Evolutionary conservation across 1,140 invertebrate genomes (phyloP).

Genomic region (Lucilia sericata): DNA sequence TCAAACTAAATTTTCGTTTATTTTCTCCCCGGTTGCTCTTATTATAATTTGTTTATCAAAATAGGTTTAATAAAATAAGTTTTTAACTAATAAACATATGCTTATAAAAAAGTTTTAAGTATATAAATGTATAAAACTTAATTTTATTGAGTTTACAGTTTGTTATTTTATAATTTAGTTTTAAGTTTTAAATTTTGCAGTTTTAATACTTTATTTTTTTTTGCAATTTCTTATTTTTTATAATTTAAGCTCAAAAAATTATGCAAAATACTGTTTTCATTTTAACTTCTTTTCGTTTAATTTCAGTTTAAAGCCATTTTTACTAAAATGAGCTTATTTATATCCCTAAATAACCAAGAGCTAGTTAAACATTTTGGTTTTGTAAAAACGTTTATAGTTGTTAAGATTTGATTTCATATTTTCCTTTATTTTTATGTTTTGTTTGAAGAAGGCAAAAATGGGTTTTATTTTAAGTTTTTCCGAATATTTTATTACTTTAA

Average conservation of each 20-base stretch:
- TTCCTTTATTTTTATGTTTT: not conserved
- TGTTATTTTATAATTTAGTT: constrained; percentile 5
- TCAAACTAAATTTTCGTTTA: not conserved
- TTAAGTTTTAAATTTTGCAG: not conserved
- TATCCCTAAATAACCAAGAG: not conserved
- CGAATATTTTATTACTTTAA: not conserved
- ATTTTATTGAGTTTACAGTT: constrained; percentile 21
- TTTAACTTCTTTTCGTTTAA: not conserved
- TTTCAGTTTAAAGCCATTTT: constrained; percentile 4
- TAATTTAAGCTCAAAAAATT: constrained; percentile 23
- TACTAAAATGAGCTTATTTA: too few species aligned
- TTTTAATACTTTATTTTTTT: constrained; percentile 9
- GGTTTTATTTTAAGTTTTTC: not conserved
- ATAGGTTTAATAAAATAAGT: not conserved
- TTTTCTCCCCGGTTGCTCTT: constrained; percentile 23
- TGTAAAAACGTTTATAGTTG: not conserved
- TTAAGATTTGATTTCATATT: not conserved
- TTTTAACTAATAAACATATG: not conserved
- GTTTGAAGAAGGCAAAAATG: constrained; percentile 1
- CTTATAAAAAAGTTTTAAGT: constrained; percentile 44
- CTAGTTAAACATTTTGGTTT: not conserved
- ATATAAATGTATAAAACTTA: constrained; percentile 43
- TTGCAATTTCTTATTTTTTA: not conserved
- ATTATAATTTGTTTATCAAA: not conserved
- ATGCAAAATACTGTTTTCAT: not conserved